A percentile compares a stretch with the other conserved stretches of the same genome.
Conservation (phyloP, 2,113 vertebrate species). For the Bubo blakistoni region DNA sequence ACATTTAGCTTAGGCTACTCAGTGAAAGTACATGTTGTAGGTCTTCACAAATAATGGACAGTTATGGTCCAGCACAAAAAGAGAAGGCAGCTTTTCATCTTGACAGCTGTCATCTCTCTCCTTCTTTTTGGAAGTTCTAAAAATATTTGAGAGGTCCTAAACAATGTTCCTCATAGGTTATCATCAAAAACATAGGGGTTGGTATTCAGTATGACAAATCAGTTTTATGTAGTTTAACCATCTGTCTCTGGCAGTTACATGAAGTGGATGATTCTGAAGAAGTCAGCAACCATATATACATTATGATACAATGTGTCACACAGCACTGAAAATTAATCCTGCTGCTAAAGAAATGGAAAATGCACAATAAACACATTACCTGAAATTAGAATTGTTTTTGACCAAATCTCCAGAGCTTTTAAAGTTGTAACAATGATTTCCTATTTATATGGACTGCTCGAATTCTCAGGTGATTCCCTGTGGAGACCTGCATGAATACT, state of each 20-base stretch:
- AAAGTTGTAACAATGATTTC: conserved; percentile 25
- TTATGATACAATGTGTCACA: background rate
- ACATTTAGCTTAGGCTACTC: background rate
- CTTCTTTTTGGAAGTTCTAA: background rate
- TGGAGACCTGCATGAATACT: conserved; percentile 36
- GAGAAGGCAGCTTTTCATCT: background rate
- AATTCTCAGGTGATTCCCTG: conserved; percentile 58
- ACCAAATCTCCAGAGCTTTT: conserved; percentile 27
- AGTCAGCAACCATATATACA: background rate
- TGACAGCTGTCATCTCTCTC: background rate
- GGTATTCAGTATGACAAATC: conserved; percentile 1
- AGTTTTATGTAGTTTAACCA: background rate
- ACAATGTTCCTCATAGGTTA: background rate
- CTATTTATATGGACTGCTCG: conserved; percentile 21
- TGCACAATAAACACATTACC: conserved; percentile 19
- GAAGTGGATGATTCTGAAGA: conserved; percentile 30
- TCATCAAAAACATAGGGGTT: background rate
- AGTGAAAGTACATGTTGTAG: background rate
- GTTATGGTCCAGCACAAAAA: background rate
- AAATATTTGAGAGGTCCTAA: background rate
- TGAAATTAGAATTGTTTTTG: conserved; percentile 60
- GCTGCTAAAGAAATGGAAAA: conserved; percentile 28
- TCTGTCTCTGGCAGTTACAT: background rate
- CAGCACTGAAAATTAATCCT: conserved; percentile 16
- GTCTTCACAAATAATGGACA: conserved; percentile 9